A percentile compares a stretch with the other conserved stretches of the same genome.
Conservation (phyloP, 2,797 vertebrate genomes). For the Leptoclinus maculatus region DNA sequence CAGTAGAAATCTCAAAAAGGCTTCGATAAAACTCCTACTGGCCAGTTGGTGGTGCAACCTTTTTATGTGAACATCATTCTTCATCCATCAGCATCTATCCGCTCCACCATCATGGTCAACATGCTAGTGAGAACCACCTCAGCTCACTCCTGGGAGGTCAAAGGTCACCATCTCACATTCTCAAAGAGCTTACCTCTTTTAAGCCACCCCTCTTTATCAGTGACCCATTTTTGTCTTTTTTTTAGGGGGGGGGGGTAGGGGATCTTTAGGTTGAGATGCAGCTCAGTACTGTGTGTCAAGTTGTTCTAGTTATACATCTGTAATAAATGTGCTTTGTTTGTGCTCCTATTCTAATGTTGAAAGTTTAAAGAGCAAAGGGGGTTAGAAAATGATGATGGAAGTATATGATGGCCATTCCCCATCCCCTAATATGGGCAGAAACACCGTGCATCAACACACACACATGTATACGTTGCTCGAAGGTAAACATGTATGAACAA, state of each 20-base stretch:
- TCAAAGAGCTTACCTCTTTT: constrained; percentile 41
- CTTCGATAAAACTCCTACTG: constrained; percentile 1
- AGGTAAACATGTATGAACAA: neutral
- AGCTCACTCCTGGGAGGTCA: constrained; percentile 52
- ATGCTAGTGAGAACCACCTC: constrained; percentile 37
- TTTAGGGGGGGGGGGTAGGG: neutral
- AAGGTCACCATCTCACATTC: constrained; percentile 57
- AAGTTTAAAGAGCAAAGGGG: no score
- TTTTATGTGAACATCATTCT: constrained; percentile 27
- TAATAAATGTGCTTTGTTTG: neutral
- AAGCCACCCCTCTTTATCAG: neutral
- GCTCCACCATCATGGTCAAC: neutral
- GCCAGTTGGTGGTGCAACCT: neutral
- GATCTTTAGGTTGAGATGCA: neutral
- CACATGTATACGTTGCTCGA: neutral
- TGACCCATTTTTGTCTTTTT: neutral
- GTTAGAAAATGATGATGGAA: no score
- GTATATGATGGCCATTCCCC: neutral
- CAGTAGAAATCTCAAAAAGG: neutral
- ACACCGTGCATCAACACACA: constrained; percentile 4
- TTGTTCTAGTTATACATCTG: neutral
- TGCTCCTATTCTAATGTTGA: neutral
- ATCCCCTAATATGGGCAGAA: neutral
- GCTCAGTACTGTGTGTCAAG: neutral
- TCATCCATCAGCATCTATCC: constrained; percentile 25